Base-by-base conservation (phyloP, 1,140 invertebrate genomes). In the Psix sp. region DNA sequence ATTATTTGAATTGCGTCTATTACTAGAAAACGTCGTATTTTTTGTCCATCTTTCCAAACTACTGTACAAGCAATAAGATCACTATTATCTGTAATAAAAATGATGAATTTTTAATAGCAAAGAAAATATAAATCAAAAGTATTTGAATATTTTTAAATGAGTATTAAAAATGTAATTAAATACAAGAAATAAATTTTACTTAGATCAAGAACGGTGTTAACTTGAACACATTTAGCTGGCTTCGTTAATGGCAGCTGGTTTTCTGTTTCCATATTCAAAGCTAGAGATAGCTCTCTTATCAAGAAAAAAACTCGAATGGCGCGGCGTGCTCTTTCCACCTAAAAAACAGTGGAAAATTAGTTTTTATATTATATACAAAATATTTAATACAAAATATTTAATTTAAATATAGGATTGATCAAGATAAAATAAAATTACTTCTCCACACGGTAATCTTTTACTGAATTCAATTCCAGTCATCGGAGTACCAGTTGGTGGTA, bases 21-120 rank as follows among this genome's bases (percentile, higher is more conserved):
- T 0, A 98, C 98, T 14, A 99, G 88, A 85, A 99, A 99, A 11
- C 97, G 88, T 10, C 96, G 89, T 35, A 95, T 94, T 88, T 95
- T 96, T 39, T 92, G 92, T 65, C 94, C 95, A 80, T 99, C 95
- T 86, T 95, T 94, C 74, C 92, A 92, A 10, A 95, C 91, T 7
- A 99, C 95, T 15, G 95, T 96, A 81, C 98, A 99, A 0, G 95
- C 95, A 77, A 99, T 96, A 21, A 99, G 89, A 87, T 99, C 98
- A 75, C 96, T 97, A 84, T 99, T 98, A 84, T 98, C 97, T 98
- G 86, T 6, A 90, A 89, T n/a, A n/a, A n/a, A n/a, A n/a, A n/a
- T n/a, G n/a, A n/a, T n/a, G n/a, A n/a, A n/a, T n/a, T n/a, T n/a
- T n/a, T n/a, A n/a, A n/a, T n/a, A 51, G 63, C 48, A 77, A 66